Evolutionary conservation across 2,797 vertebrate genomes (phyloP), one percentile per base, ranked within the genome.

Genomic region (Rhodeus uyekii): DNA sequence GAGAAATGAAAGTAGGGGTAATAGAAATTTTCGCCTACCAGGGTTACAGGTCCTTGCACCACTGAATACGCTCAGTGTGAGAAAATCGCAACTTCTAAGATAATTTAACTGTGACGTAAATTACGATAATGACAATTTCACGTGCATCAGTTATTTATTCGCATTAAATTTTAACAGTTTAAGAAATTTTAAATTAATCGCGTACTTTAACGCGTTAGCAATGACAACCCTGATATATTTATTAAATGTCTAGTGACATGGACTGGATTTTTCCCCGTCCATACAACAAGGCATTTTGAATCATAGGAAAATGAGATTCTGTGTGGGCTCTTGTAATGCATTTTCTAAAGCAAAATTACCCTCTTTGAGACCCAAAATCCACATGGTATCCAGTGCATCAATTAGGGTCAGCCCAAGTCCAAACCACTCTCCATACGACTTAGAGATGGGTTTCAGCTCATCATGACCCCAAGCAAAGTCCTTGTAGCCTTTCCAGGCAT

Each of bases 321-420:
- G 14, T n/a, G n/a, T 19, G 18, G 34, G 27, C 27, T 36, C 55
- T 38, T 4, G 27, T 72, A 18, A 36, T 38, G 60, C 9, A 65
- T 29, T 27, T 65, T 32, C 6, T 55, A 34, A 72, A 74, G 24
- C 29, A 64, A 74, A 78, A 83, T 85, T 88, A 98, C 98, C 98
- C 93, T 96, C 91, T 85, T 95, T 96, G 46, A 98, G 92, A 13
- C 93, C 96, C 82, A 99, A 83, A 79, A 99, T 97, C 98, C 96
- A 99, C 96, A 99, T 96, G 76, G 97, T 99, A 85, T 99, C 98
- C 92, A 99, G 90, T 5, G 97, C 93, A 0, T 99, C 98, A 0
- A 99, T 92, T 2, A 99, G 93, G 0, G 98, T 99, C 79, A 99
- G 93, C 2, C 98, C 98, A 4, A 99, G 94, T 55, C 97, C 96